These are phyloP conservation scores for Jacana jacana DNA, from an alignment of 2,113 vertebrate genomes.

Conservation along the genomic window DNA sequence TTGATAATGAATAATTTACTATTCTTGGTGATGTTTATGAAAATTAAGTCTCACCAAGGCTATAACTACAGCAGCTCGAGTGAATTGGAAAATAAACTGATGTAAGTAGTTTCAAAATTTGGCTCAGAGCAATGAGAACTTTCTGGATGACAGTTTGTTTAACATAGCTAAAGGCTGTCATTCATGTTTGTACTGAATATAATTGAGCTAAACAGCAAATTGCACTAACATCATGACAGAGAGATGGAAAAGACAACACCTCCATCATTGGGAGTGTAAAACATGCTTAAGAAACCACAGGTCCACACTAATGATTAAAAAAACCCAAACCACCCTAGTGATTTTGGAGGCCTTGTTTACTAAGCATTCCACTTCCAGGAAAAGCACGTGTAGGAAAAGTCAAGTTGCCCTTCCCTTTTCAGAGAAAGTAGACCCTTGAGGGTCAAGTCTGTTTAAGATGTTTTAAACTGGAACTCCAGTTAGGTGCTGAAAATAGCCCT, in stretches of 20 bases:
- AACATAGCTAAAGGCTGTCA: background rate
- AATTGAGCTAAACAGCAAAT: background rate
- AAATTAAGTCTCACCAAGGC: conserved; percentile 10
- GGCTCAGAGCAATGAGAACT: background rate
- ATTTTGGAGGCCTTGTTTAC: background rate
- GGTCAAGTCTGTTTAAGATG: background rate
- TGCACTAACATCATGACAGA: background rate
- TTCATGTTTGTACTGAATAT: background rate
- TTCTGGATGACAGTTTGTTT: background rate
- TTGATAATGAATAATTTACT: conserved; percentile 56
- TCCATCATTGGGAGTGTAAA: background rate
- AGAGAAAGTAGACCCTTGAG: background rate
- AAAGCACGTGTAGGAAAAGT: background rate
- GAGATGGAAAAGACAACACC: background rate
- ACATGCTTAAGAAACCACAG: background rate
- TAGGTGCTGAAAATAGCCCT: background rate
- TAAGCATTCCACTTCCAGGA: background rate
- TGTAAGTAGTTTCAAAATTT: background rate
- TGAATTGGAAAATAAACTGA: background rate
- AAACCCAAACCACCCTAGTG: background rate
- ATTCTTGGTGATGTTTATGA: conserved; percentile 34
- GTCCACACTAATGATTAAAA: background rate
- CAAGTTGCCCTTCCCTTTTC: background rate
- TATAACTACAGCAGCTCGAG: background rate
- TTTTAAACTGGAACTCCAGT: background rate